Percentiles rank a stretch among this genome's conserved stretches.
These are phyloP conservation scores for Chelonus insularis DNA, from an alignment of 1,140 invertebrate species.

Conservation along the genomic window DNA sequence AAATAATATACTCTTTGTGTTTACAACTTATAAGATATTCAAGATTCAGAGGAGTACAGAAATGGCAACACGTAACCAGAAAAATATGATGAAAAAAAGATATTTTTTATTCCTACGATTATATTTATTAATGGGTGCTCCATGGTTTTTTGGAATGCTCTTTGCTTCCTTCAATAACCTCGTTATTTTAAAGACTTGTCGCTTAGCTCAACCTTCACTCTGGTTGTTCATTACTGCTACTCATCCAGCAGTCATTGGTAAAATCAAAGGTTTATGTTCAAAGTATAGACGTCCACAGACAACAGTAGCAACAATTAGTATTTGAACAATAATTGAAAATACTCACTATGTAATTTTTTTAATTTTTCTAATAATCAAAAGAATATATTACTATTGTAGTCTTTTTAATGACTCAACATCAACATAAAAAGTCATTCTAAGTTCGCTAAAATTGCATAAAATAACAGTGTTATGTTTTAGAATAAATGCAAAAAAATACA, in stretches of 20 bases:
- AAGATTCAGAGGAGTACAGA: constrained; percentile 40
- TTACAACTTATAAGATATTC: constrained; percentile 43
- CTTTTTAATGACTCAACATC: too few relatives aligned
- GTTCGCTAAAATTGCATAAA: too few relatives aligned
- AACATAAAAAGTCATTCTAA: too few relatives aligned
- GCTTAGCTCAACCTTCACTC: constrained; percentile 41
- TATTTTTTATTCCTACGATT: constrained; percentile 44
- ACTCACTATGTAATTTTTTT: neutral
- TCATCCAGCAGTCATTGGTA: constrained; percentile 13
- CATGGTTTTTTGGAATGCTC: constrained; percentile 47
- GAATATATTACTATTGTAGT: too few relatives aligned
- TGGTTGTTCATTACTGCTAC: constrained; percentile 41
- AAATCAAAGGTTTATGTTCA: neutral
- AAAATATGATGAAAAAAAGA: constrained; percentile 36
- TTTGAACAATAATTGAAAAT: neutral
- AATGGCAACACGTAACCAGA: constrained; percentile 38
- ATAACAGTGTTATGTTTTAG: too few relatives aligned
- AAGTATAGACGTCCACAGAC: neutral
- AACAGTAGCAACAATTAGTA: neutral
- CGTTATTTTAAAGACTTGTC: constrained; percentile 41
- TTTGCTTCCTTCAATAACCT: constrained; percentile 43
- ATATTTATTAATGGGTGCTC: constrained; percentile 48
- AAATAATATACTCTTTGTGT: constrained; percentile 45
- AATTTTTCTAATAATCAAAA: too few relatives aligned
- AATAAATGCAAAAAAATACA: too few relatives aligned